Evolutionary conservation across 2,888 invertebrate genomes (phyloP), one percentile per base, ranked within the genome.

Genomic region (Diloba caeruleocephala): DNA sequence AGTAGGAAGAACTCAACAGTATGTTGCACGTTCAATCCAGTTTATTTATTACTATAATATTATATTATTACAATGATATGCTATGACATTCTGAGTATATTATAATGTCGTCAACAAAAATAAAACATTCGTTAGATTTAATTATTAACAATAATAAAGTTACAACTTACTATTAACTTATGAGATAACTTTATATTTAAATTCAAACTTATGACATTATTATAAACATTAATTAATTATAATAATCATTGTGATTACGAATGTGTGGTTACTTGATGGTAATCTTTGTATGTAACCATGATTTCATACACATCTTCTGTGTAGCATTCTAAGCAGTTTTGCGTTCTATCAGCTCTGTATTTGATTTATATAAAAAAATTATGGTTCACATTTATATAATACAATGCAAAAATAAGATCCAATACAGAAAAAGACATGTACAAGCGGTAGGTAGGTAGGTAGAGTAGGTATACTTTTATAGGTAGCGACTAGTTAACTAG

Each of bases 181-280:
- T 26, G 28, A 34, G 21, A 19, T 48, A 58, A 1, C n/a, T 49
- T 28, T 37, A 38, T 42, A 44, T 50, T 66, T 43, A 37, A 46
- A 29, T 39, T 6, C 17, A 43, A 52, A 52, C 46, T 55, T 52
- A 49, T 52, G 49, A 68, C 19, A 28, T 38, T 62, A 39, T 50
- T 51, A 5, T 68, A 57, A 68, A 46, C 45, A 55, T 44, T 50
- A 57, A 56, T 17, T 29, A 32, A 28, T 19, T 31, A 37, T 9
- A 13, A 10, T 26, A 28, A 12, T 32, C 5, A 48, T 13, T 14
- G 8, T 1, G 3, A 31, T 14, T 9, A 21, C 19, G 44, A 9
- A 0, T 49, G 41, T 1, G n/a, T 36, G 41, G 1, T 8, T 0
- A 48, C n/a, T 26, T 68, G 54, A 9, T 1, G 0, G n/a, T 34